A percentile compares a stretch with the other conserved stretches of the same genome.
phyloP scores from a whole-genome alignment of 2,797 vertebrate species.

The Aulostomus chinensis region DNA sequence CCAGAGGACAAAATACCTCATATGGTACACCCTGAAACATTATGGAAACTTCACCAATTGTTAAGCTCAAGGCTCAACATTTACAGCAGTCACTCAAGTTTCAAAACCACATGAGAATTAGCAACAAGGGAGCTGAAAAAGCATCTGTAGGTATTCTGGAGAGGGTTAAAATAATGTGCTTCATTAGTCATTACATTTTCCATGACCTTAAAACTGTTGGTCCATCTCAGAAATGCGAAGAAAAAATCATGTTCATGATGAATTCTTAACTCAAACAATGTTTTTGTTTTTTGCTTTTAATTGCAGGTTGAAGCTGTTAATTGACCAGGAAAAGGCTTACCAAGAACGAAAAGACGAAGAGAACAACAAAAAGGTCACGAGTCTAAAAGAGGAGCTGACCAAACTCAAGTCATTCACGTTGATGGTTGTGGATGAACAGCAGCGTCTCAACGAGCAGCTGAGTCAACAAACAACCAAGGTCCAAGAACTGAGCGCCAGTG shows the following conservation, averaged over 20 bases:
- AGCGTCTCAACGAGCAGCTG: slow-evolving; percentile 88
- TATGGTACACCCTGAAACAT: slow-evolving; percentile 13
- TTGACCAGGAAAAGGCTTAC: slow-evolving; percentile 89
- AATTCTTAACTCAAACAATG: not conserved
- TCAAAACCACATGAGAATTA: slow-evolving; percentile 42
- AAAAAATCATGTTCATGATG: no score
- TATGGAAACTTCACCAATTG: slow-evolving; percentile 39
- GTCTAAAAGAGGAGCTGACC: slow-evolving; percentile 90
- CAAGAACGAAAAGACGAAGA: slow-evolving; percentile 90
- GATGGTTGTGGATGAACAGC: slow-evolving; percentile 96
- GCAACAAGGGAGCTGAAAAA: slow-evolving; percentile 45
- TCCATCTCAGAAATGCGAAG: no score
- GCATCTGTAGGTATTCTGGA: not conserved
- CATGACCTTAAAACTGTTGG: no score
- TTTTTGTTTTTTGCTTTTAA: not conserved
- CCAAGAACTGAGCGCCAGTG: slow-evolving; percentile 83
- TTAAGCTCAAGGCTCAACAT: slow-evolving; percentile 32
- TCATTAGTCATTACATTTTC: slow-evolving; percentile 7
- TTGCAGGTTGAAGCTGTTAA: slow-evolving; percentile 90
- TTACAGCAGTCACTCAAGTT: slow-evolving; percentile 48
- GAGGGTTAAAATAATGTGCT: no score
- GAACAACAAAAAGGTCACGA: slow-evolving; percentile 82
- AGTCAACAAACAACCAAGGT: slow-evolving; percentile 86
- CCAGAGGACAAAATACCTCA: slow-evolving; percentile 3
- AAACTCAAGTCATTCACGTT: slow-evolving; percentile 96